Conservation (phyloP, 2,797 vertebrate genomes). For the Molossus molossus region DNA sequence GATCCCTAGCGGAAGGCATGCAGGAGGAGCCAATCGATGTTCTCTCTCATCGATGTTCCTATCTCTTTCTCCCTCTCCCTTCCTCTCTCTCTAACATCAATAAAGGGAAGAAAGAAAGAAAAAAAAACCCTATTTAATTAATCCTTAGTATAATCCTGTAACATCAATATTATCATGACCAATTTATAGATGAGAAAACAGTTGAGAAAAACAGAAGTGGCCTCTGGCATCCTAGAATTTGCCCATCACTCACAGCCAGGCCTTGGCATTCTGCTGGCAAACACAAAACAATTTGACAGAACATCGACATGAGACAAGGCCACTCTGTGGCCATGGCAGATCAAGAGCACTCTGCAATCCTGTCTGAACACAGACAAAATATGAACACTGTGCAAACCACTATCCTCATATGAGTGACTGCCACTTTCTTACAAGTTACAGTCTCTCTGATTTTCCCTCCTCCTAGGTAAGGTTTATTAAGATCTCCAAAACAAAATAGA, state of each 20-base stretch:
- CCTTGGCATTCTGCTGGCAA: not conserved
- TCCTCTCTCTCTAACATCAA: no score
- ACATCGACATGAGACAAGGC: not conserved
- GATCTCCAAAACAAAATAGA: not conserved
- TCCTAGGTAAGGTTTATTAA: not conserved
- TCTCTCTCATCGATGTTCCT: no score
- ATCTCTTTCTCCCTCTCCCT: no score
- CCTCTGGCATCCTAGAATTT: not conserved
- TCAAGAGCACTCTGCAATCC: not conserved
- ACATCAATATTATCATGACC: no score
- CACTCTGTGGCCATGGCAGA: not conserved
- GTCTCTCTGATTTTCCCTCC: not conserved
- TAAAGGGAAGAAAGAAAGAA: no score
- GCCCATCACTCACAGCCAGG: not conserved
- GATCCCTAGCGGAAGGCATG: no score
- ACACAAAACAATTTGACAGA: not conserved
- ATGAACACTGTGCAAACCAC: not conserved
- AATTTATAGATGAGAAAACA: not conserved
- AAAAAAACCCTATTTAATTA: not conserved
- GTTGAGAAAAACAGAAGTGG: not conserved
- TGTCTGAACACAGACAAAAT: not conserved
- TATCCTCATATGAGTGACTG: not conserved
- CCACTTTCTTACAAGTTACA: not conserved
- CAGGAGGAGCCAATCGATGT: no score
- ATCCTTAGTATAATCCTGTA: not conserved